Conservation (phyloP, 2,888 invertebrate species). For the Dorcus parallelipipedus region DNA sequence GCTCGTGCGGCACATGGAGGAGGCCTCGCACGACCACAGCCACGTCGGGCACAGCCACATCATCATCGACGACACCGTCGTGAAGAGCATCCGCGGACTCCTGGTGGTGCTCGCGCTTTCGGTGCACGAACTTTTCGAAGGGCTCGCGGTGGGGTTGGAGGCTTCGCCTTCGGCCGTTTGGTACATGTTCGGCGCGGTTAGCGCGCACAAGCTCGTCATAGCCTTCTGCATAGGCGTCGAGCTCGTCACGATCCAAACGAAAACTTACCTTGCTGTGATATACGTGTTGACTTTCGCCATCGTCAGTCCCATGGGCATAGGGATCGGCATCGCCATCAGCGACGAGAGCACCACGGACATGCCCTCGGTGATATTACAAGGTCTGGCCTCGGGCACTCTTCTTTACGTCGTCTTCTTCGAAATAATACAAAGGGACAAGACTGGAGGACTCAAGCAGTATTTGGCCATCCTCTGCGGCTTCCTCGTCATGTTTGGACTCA, state of each 20-base stretch:
- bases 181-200: constrained; percentile 81
- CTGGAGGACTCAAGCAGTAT: constrained; percentile 63
- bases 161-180: constrained; percentile 59
- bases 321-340: constrained; percentile 62
- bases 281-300: constrained; percentile 75
- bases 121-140: constrained; percentile 84
- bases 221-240: constrained; percentile 88
- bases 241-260: constrained; percentile 68
- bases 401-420: constrained; percentile 97
- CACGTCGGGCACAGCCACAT: constrained; percentile 38
- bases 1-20: constrained; percentile 27
- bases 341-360: constrained; percentile 58
- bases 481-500: constrained; percentile 62
- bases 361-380: constrained; percentile 69
- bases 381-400: constrained; percentile 87
- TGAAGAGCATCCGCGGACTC: constrained; percentile 61
- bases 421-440: constrained; percentile 64
- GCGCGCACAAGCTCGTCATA: constrained; percentile 82
- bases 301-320: constrained; percentile 77
- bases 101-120: constrained; percentile 80
- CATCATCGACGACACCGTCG: constrained; percentile 35
- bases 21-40: constrained; percentile 25
- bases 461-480: constrained; percentile 67
- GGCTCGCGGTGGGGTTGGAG: constrained; percentile 77
- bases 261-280: constrained; percentile 57